Conservation (phyloP, 2,113 vertebrate species). For the Polypterus bichir region DNA sequence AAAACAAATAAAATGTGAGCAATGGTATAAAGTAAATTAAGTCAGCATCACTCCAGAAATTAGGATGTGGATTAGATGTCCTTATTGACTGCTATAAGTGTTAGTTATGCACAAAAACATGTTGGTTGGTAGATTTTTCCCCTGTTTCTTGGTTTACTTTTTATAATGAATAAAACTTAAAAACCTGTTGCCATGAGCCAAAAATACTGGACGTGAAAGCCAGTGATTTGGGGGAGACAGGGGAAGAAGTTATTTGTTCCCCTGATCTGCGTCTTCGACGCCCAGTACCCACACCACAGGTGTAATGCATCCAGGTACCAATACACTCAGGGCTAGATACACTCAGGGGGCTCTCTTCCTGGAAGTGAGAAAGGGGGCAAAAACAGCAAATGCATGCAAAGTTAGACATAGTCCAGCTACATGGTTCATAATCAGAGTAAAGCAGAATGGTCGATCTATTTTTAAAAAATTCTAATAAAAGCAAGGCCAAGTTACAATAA, state of each 20-base stretch:
- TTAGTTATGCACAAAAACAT: constrained; percentile 60
- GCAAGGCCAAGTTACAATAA: constrained; percentile 19
- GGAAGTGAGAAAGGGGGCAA: constrained; percentile 79
- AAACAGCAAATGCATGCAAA: constrained; percentile 73
- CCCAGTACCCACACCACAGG: constrained; percentile 89
- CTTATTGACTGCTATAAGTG: constrained; percentile 62
- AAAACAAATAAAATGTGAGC: neutral
- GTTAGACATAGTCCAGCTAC: constrained; percentile 74
- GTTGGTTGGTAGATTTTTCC: constrained; percentile 24
- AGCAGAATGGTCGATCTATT: constrained; percentile 7
- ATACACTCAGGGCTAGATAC: constrained; percentile 91
- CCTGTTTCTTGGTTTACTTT: constrained; percentile 2
- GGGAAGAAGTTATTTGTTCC: constrained; percentile 94
- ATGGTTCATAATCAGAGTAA: constrained; percentile 39
- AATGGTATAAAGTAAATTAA: constrained; percentile 4
- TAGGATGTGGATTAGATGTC: constrained; percentile 66
- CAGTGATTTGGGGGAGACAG: constrained; percentile 94
- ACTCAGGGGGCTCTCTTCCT: constrained; percentile 94
- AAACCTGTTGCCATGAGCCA: constrained; percentile 97
- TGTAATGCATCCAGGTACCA: constrained; percentile 91
- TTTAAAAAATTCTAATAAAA: constrained; percentile 18
- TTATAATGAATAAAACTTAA: constrained; percentile 85
- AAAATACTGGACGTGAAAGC: constrained; percentile 96
- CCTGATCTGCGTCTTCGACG: constrained; percentile 94
- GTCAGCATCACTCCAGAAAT: constrained; percentile 1